Base-by-base conservation (phyloP, 2,113 vertebrate species). In the Monopterus albus region DNA sequence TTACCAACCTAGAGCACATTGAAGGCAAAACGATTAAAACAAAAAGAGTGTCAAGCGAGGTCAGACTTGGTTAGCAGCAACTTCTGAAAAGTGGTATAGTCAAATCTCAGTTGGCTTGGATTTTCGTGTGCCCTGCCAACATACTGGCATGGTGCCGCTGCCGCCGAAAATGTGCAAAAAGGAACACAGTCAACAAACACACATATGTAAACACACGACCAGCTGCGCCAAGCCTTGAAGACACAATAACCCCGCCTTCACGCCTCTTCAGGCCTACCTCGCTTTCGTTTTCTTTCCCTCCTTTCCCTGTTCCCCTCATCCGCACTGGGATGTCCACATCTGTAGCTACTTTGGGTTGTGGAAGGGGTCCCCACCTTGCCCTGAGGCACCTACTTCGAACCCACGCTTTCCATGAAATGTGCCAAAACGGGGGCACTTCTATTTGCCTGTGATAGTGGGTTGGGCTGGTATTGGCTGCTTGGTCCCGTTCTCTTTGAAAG, bases 1-100 rank as follows among this genome's bases (percentile, higher is more conserved):
- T 95, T 95, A 55, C 98, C 98, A 90, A 99, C 95, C 98, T 99
- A 86, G 87, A 92, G 90, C 86, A 85, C 90, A 87, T 38, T 87
- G 88, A 91, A 93, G 78, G 67, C 66, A 86, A 88, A 90, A 74
- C 75, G 69, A 87, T 88, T 82, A 82, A 63, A 90, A 85, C 79
- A 91, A 88, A 88, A 72, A 83, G 42, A 72, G 72, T 79, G 79
- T 87, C 79, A 83, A 90, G 78, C 73, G 36, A 82, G 87, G 89
- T 90, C 88, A 91, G 87, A 91, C 91, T 92, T 90, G 91, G 88
- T 92, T 92, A 90, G 88, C 88, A 88, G 90, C 91, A 88, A 87
- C 86, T 89, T 91, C 81, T 92, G 88, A 90, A 88, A 90, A 88
- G 81, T 85, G 81, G 72, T 88, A 67, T 79, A 75, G 66, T 87